Evolutionary conservation across 2,888 invertebrate genomes (phyloP).

Genomic region (Troilus luridus): DNA sequence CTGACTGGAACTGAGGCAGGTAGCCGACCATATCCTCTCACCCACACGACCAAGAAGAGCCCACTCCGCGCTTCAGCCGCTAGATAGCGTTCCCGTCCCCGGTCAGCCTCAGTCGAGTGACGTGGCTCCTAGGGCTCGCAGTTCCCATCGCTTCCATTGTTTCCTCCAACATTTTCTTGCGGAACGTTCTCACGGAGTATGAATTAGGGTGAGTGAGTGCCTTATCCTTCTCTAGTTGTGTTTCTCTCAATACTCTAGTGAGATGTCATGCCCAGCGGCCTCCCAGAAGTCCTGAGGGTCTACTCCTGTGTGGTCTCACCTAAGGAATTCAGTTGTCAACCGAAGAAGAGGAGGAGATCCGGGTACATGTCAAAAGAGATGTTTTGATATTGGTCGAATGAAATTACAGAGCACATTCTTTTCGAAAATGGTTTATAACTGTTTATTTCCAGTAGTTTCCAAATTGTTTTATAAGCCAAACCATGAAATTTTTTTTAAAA

Average conservation of each 20-base stretch:
- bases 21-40: neutral
- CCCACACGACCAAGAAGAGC: neutral
- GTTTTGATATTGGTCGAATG: neutral
- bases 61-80: neutral
- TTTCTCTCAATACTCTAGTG: neutral
- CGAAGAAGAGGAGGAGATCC: neutral
- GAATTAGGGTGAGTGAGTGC: conserved; percentile 43
- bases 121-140: conserved; percentile 8
- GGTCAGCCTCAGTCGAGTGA: neutral
- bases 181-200: conserved; percentile 27
- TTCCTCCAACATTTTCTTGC: neutral
- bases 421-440: neutral
- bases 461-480: neutral
- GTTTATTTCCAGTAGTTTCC: neutral
- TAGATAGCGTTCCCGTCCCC: conserved; percentile 3
- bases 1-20: neutral
- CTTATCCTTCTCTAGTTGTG: conserved; percentile 10
- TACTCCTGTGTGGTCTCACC: neutral
- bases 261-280: neutral
- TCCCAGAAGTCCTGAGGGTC: neutral
- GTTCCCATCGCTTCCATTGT: conserved; percentile 13
- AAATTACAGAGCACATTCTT: neutral
- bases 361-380: neutral
- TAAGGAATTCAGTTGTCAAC: conserved; percentile 6
- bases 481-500: neutral